Evolutionary conservation across 2,113 vertebrate genomes (phyloP).

Genomic region (Orientallactaga bullata): DNA sequence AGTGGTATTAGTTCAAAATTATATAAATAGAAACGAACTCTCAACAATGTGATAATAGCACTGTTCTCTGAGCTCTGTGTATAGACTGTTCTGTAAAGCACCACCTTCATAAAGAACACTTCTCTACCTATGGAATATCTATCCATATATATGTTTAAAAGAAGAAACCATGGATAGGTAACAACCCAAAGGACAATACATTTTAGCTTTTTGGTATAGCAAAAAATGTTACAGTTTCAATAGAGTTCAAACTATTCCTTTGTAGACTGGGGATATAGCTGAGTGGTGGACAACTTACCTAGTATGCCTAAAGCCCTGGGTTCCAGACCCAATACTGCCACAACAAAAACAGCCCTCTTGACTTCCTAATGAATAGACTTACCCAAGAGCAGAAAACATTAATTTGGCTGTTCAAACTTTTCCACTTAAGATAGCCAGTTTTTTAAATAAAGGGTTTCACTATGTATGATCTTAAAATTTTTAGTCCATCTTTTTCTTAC

Average conservation of each 20-base stretch:
- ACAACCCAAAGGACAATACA: neutral
- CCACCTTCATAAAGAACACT: neutral
- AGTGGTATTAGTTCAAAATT: constrained; percentile 46
- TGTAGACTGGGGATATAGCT: neutral
- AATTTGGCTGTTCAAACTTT: neutral
- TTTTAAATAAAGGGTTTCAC: neutral
- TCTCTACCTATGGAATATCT: neutral
- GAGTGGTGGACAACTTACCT: neutral
- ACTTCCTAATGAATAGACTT: constrained; percentile 4
- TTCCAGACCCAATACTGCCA: neutral
- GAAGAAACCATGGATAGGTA: neutral
- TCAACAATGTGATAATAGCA: constrained; percentile 18
- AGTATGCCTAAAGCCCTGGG: neutral
- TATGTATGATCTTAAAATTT: neutral
- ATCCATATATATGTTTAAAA: neutral
- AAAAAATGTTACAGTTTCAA: constrained; percentile 30
- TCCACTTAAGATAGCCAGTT: neutral
- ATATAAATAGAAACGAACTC: constrained; percentile 57
- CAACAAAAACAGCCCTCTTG: neutral
- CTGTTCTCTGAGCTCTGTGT: constrained; percentile 42
- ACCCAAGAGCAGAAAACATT: neutral
- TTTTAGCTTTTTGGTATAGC: neutral
- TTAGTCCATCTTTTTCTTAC: constrained; percentile 3
- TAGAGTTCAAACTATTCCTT: neutral
- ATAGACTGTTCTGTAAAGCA: constrained; percentile 9